Evolutionary conservation across 2,888 invertebrate species (phyloP).

Genomic region (Orchestes rusci): DNA sequence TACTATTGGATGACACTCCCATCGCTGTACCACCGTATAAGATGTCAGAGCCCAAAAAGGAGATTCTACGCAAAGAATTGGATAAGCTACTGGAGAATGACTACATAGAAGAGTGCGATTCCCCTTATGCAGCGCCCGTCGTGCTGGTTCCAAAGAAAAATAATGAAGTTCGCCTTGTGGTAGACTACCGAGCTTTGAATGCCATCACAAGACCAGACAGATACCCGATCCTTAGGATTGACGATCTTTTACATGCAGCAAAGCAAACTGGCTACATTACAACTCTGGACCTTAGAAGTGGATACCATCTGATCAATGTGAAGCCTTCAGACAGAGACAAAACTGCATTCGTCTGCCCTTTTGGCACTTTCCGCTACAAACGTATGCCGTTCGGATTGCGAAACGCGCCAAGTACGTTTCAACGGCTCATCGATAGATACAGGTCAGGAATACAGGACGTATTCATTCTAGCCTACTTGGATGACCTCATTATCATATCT

Average conservation of each 20-base stretch:
- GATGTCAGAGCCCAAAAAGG: slow-evolving; percentile 27
- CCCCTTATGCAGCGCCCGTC: slow-evolving; percentile 36
- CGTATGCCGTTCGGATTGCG: too few relatives aligned
- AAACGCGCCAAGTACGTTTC: too few relatives aligned
- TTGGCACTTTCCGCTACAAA: too few relatives aligned
- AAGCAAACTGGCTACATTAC: slow-evolving; percentile 8
- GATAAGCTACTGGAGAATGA: slow-evolving; percentile 17
- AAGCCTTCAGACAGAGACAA: slow-evolving; percentile 16
- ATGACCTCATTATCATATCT: slow-evolving; percentile 29
- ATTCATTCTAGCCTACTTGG: too few relatives aligned
- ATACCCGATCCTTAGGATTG: too few relatives aligned
- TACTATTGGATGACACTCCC: slow-evolving; percentile 21
- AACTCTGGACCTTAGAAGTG: too few relatives aligned
- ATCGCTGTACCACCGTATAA: slow-evolving; percentile 35
- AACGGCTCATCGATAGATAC: too few relatives aligned
- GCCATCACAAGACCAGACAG: too few relatives aligned
- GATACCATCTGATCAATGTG: too few relatives aligned
- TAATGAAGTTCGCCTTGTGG: slow-evolving; percentile 20
- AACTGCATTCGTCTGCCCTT: slow-evolving; percentile 20
- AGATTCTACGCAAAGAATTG: slow-evolving; percentile 22
- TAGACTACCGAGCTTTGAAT: slow-evolving; percentile 27
- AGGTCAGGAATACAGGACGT: too few relatives aligned
- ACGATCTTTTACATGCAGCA: slow-evolving; percentile 18
- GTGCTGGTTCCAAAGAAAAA: slow-evolving; percentile 35
- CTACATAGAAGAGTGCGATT: slow-evolving; percentile 35